Conservation (phyloP, 2,113 vertebrate species). For the Philantomba maxwellii region DNA sequence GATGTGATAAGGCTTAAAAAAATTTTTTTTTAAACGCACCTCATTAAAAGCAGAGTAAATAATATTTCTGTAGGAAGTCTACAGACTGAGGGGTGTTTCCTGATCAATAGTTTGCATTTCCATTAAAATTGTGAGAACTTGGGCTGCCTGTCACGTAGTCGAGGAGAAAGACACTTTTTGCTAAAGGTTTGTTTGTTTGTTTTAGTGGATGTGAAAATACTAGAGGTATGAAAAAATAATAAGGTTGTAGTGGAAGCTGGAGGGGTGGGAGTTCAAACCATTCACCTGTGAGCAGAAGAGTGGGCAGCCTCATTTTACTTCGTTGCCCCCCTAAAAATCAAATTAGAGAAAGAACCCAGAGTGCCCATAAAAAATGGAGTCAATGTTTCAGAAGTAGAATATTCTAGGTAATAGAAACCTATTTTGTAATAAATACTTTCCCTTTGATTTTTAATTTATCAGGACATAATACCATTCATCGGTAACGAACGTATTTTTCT, state of each 20-base stretch:
- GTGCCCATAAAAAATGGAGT: background rate
- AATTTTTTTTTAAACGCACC: background rate
- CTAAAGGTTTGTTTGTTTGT: background rate
- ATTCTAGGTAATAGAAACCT: background rate
- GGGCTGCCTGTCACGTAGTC: background rate
- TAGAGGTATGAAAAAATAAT: background rate
- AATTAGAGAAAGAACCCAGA: background rate
- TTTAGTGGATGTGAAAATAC: background rate
- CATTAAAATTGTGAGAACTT: background rate
- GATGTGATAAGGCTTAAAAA: background rate
- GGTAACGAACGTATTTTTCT: background rate
- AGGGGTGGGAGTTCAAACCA: background rate
- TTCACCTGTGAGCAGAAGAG: background rate
- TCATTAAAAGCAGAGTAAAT: conserved; percentile 32
- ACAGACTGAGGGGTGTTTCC: background rate
- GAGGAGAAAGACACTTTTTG: background rate
- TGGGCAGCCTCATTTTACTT: background rate
- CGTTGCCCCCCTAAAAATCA: background rate
- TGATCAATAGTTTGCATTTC: background rate
- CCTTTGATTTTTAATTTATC: background rate
- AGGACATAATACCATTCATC: too few species aligned
- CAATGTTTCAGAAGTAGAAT: background rate
- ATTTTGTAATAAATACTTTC: background rate
- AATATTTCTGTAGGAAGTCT: background rate
- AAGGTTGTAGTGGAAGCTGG: background rate